phyloP scores from a whole-genome alignment of 2,888 invertebrate genomes.

The Linnaemya tessellans region DNA sequence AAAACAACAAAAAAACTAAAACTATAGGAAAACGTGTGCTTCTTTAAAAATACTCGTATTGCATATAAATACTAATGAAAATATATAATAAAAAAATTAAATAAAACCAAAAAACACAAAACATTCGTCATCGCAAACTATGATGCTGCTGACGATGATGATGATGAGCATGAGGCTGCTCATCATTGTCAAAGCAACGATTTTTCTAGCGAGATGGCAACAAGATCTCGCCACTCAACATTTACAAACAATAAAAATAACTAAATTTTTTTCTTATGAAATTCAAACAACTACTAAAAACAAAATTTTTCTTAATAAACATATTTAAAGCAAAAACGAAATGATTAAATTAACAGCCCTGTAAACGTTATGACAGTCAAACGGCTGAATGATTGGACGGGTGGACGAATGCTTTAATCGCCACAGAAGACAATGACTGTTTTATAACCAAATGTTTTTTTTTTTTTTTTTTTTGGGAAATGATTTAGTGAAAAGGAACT shows the following conservation, averaged over 20 bases:
- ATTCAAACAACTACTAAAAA: slow-evolving; percentile 39
- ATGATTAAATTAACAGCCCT: slow-evolving; percentile 11
- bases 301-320: slow-evolving; percentile 47
- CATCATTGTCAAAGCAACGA: slow-evolving; percentile 35
- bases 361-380: not conserved
- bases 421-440: not conserved
- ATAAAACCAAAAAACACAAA: not conserved
- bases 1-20: slow-evolving; percentile 23
- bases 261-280: not conserved
- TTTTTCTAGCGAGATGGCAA: slow-evolving; percentile 36
- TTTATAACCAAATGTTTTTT: slow-evolving; percentile 30
- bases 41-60: not conserved
- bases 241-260: slow-evolving; percentile 7
- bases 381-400: not conserved
- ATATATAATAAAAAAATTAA: not conserved
- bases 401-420: not conserved
- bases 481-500: slow-evolving; percentile 47
- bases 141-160: slow-evolving; percentile 14
- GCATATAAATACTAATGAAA: not conserved
- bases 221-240: slow-evolving; percentile 1
- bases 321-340: slow-evolving; percentile 43
- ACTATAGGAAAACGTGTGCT: slow-evolving; percentile 33
- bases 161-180: slow-evolving; percentile 13
- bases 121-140: slow-evolving; percentile 58
- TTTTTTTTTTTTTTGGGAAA: not conserved